Base-by-base conservation (phyloP, 2,888 invertebrate genomes). In the Drosophila histrio region DNA sequence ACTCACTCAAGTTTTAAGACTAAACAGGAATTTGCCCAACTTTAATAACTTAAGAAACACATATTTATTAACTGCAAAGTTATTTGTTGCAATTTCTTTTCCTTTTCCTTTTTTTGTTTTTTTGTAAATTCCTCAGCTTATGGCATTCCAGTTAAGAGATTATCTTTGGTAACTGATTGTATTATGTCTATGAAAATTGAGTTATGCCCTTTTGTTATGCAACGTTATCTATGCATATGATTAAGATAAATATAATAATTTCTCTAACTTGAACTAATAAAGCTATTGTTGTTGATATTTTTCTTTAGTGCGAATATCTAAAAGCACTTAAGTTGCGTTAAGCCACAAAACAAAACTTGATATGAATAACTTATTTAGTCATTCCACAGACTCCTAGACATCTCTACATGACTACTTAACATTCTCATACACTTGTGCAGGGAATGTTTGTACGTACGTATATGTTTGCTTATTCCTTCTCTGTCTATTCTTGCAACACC, bases 331-430 rank as follows among this genome's bases (percentile, higher is more conserved):
- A 75, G 73, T 65, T 72, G 58, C 72, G 64, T 69, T 70, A 65
- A 73, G 32, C 75, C 73, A 59, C 73, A 66, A 58, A 75, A 75
- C 73, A 75, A 71, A 66, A 75, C 73, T 73, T 73, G 75, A 73
- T 73, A 73, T 73, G 73, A 73, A 73, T 73, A 73, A 73, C 73
- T 73, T 73, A 75, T 73, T 74, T 75, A 73, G 73, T 71, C 64
- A 52, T 41, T 53, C 60, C 69, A 68, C 53, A 67, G 61, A 63
- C 68, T 53, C 69, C 69, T 13, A 58, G 47, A 34, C 54, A 56
- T 28, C 38, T 62, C 63, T 61, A 73, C 69, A 73, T 66, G 71
- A 75, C 73, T 73, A 75, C 73, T 73, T 73, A 73, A 75, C 73
- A 75, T 75, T 71, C 75, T 56, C 69, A 32, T 34, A 65, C 64